Evolutionary conservation across 2,888 invertebrate species (phyloP).

Genomic region (Poecilobothrus nobilitatus): DNA sequence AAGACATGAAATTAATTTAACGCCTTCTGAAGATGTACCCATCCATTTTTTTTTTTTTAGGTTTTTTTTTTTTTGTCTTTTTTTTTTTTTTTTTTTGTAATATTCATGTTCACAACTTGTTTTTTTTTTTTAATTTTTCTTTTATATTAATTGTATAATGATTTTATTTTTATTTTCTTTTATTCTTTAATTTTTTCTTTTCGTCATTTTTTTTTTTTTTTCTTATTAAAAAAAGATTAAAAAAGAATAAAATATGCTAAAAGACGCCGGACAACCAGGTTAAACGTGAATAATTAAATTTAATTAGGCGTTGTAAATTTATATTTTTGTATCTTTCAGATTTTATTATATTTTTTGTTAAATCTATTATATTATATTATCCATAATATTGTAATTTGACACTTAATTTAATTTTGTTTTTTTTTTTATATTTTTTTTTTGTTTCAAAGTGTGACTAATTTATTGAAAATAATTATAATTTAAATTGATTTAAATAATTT

Average conservation of each 20-base stretch:
- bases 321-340: not conserved
- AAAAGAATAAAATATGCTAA: not conserved
- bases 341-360: too few species aligned
- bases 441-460: not conserved
- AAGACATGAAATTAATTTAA: not conserved
- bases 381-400: not conserved
- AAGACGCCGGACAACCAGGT: not conserved
- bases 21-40: constrained; percentile 1
- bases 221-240: not conserved
- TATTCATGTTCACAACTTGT: not conserved
- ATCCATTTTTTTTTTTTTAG: not conserved
- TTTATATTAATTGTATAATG: not conserved
- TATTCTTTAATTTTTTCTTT: not conserved
- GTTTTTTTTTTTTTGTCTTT: not conserved
- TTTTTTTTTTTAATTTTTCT: not conserved
- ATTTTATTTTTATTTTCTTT: too few species aligned
- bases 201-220: not conserved
- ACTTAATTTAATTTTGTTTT: not conserved
- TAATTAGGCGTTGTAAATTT: constrained; percentile 4
- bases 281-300: not conserved
- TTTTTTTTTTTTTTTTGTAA: not conserved
- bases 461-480: not conserved
- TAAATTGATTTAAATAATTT: not conserved
- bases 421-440: not conserved
- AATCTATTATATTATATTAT: not conserved